Conservation (phyloP, 1,140 invertebrate genomes). For the Drosophila triauraria region DNA sequence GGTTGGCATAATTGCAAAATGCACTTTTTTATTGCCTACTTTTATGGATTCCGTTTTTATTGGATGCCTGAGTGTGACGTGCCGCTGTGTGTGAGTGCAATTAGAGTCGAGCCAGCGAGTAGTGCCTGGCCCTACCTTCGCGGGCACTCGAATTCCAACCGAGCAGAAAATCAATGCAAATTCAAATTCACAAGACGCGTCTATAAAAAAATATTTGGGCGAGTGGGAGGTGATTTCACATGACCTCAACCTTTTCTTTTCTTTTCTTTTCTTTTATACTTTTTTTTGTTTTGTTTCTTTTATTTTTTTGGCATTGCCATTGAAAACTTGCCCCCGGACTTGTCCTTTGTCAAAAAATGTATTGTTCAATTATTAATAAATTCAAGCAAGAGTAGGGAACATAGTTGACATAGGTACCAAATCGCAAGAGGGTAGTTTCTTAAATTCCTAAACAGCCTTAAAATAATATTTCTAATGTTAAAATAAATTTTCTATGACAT, state of each 20-base stretch:
- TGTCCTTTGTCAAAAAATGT: constrained; percentile 1
- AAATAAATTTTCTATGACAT: neutral
- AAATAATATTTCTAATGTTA: neutral
- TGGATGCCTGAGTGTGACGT: neutral
- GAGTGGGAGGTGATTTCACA: too few relatives aligned
- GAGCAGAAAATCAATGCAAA: constrained; percentile 63
- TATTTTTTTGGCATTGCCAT: constrained; percentile 40
- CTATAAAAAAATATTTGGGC: neutral
- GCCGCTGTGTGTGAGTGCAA: constrained; percentile 5
- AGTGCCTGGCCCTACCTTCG: constrained; percentile 9
- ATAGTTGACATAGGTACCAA: neutral
- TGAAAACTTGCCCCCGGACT: constrained; percentile 15
- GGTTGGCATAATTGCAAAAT: constrained; percentile 33
- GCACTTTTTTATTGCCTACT: constrained; percentile 30
- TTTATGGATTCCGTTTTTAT: neutral
- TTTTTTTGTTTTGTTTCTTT: constrained; percentile 8
- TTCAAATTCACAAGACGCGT: constrained; percentile 34
- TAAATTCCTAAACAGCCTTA: neutral
- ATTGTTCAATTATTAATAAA: too few relatives aligned
- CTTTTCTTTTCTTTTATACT: constrained; percentile 1
- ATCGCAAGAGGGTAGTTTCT: neutral
- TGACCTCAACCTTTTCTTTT: constrained; percentile 25
- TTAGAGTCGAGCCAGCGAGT: constrained; percentile 23
- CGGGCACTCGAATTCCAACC: constrained; percentile 15
- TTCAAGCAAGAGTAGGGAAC: too few relatives aligned